These are phyloP conservation scores for Apostichopus californicus DNA, from an alignment of 35 echinoderm and acorn worm genomes.

Conservation along the genomic window DNA sequence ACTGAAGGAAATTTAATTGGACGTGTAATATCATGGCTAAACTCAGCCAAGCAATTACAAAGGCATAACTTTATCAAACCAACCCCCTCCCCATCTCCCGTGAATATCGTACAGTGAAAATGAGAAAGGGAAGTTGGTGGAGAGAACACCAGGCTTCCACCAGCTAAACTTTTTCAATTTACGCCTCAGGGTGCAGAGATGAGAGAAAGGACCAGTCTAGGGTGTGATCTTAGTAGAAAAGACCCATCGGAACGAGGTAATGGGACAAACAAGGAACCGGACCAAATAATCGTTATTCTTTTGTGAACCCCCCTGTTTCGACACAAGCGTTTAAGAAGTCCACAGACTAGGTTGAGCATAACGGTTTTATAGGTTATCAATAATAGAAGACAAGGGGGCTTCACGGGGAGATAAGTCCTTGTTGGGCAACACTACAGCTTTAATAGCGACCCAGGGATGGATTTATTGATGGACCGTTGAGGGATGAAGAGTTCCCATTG, in stretches of 20 bases:
- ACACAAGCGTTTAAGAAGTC: not conserved
- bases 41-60: too few species aligned
- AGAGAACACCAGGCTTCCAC: not conserved
- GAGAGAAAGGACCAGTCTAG: not conserved
- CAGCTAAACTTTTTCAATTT: not conserved
- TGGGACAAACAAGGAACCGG: not conserved
- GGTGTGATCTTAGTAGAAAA: not conserved
- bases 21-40: too few species aligned
- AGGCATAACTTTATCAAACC: too few species aligned
- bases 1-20: too few species aligned
- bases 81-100: too few species aligned
- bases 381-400: not conserved
- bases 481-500: not conserved
- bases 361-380: conserved; percentile 4
- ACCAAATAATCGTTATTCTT: not conserved
- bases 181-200: not conserved
- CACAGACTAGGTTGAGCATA: not conserved
- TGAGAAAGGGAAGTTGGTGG: not conserved
- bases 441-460: not conserved
- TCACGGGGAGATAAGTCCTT: not conserved
- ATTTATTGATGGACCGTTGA: not conserved
- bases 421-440: not conserved
- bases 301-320: not conserved
- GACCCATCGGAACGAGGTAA: not conserved
- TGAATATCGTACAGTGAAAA: not conserved